Percentiles rank a stretch among this genome's conserved stretches.
These are phyloP conservation scores for Caradrina kadenii DNA, from an alignment of 2,888 invertebrate species.

Conservation along the genomic window DNA sequence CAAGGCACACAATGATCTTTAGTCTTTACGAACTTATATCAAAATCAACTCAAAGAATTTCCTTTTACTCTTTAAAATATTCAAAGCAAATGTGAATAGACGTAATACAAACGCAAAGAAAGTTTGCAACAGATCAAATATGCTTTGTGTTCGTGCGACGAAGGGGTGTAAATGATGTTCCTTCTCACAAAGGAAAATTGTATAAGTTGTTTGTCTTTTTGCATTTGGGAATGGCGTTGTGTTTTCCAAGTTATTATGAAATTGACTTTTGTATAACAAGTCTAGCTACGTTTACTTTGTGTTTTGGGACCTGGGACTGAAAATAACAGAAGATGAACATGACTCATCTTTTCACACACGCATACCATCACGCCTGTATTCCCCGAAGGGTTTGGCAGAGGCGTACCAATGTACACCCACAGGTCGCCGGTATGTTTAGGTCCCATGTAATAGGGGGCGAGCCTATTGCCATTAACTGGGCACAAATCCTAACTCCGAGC, in stretches of 20 bases:
- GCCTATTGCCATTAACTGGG: too few relatives aligned
- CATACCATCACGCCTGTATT: too few relatives aligned
- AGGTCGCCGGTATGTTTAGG: too few relatives aligned
- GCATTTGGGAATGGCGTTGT: conserved; percentile 60
- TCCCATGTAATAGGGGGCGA: too few relatives aligned
- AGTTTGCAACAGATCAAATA: conserved; percentile 66
- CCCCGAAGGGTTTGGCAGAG: too few relatives aligned
- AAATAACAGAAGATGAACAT: too few relatives aligned
- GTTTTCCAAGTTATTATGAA: conserved; percentile 35
- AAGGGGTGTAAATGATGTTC: conserved; percentile 71
- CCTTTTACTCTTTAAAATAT: conserved; percentile 36
- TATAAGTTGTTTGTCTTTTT: conserved; percentile 71
- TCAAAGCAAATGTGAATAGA: conserved; percentile 43
- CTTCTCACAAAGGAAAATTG: conserved; percentile 60
- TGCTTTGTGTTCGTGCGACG: conserved; percentile 68
- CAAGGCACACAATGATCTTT: too few relatives aligned
- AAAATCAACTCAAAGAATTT: conserved; percentile 4
- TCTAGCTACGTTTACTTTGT: background rate
- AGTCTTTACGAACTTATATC: background rate
- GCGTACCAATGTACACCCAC: too few relatives aligned
- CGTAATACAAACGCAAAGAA: conserved; percentile 49
- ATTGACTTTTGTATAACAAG: conserved; percentile 6
- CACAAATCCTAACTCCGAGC: too few relatives aligned
- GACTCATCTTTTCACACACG: too few relatives aligned
- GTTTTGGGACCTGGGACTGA: background rate